phyloP scores from a whole-genome alignment of 1,140 invertebrate species.

The Apis florea region DNA sequence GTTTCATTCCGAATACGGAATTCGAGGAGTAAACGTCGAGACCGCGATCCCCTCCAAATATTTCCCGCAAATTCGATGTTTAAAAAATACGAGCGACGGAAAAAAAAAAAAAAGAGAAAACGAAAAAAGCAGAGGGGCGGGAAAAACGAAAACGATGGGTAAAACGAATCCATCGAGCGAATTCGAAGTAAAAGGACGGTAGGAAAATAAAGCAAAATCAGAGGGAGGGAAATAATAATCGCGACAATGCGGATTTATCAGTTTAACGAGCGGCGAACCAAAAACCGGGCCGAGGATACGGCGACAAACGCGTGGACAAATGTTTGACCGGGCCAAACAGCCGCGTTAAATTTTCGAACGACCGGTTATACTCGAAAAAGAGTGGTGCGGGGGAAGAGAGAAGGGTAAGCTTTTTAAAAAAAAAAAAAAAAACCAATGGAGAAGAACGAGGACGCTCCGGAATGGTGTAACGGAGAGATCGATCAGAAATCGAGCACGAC shows the following conservation, averaged over 20 bases:
- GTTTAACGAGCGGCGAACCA: slow-evolving; percentile 61
- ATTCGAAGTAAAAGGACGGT: not conserved
- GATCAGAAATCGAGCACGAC: not conserved
- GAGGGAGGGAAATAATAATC: slow-evolving; percentile 58
- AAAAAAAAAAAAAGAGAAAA: not conserved
- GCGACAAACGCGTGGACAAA: slow-evolving; percentile 60
- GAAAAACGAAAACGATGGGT: not conserved
- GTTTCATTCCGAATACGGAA: not conserved
- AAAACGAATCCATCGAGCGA: not conserved
- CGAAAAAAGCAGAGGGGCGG: not conserved
- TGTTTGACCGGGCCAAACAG: slow-evolving; percentile 68
- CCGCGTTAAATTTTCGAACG: slow-evolving; percentile 65
- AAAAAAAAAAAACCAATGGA: slow-evolving; percentile 18
- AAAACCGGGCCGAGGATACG: slow-evolving; percentile 58
- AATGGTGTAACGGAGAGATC: not conserved
- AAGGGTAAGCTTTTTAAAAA: not conserved
- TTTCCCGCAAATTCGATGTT: not conserved
- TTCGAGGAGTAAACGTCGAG: not conserved
- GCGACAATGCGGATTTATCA: slow-evolving; percentile 63
- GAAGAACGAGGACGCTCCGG: slow-evolving; percentile 4
- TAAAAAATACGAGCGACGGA: not conserved
- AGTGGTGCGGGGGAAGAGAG: not conserved
- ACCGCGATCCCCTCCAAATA: not conserved
- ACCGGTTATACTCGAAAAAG: slow-evolving; percentile 48
- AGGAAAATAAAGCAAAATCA: slow-evolving; percentile 16